A percentile compares a stretch with the other conserved stretches of the same genome.
These are phyloP conservation scores for Entomobrya proxima DNA, from an alignment of 2,888 invertebrate species.

Conservation along the genomic window DNA sequence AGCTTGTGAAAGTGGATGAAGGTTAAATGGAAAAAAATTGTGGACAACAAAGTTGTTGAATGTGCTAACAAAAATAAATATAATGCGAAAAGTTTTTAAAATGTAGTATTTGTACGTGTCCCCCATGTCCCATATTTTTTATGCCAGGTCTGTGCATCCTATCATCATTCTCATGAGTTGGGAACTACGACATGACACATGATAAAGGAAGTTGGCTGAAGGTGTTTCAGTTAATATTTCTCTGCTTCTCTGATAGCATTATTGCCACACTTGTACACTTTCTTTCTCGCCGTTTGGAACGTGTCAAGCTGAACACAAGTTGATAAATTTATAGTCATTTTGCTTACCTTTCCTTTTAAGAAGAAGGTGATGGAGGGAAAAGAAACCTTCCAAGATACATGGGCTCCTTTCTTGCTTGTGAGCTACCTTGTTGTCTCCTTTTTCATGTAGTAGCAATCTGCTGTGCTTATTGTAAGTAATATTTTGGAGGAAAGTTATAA, in stretches of 20 bases:
- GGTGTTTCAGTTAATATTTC: not conserved
- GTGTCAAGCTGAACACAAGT: not conserved
- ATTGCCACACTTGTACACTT: too few relatives aligned
- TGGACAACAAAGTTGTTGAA: not conserved
- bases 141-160: not conserved
- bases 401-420: not conserved
- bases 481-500: not conserved
- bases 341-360: not conserved
- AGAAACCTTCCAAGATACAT: not conserved
- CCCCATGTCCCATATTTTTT: not conserved
- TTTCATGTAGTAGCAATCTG: not conserved
- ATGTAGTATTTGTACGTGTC: not conserved
- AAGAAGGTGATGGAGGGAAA: not conserved
- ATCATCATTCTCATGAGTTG: not conserved
- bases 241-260: too few relatives aligned
- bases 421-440: not conserved
- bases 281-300: not conserved
- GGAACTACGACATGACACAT: too few relatives aligned
- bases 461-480: not conserved
- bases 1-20: slow-evolving; percentile 15
- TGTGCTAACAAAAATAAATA: not conserved
- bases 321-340: slow-evolving; percentile 9
- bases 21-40: not conserved
- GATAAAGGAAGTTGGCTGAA: not conserved
- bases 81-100: not conserved